Evolutionary conservation across 2,888 invertebrate genomes (phyloP), one percentile per base, ranked within the genome.

Genomic region (Marronus borbonicus): DNA sequence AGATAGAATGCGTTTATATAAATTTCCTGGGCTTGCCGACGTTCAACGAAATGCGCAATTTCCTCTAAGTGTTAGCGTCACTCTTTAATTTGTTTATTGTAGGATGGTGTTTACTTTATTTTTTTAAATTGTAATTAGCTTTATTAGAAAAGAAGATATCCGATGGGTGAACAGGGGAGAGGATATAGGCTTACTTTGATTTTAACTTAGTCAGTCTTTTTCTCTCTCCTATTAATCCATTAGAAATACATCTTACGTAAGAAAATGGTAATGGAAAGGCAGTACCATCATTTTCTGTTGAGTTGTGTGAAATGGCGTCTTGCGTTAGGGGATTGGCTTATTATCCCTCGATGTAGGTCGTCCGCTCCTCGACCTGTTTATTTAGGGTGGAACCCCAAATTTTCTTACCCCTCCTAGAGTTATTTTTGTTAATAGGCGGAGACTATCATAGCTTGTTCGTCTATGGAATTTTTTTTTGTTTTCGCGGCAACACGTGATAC

Each of bases 161-260:
- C 81, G 83, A 83, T 84, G 84, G 83, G 84, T 81, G 83, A 84
- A 83, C 92, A 90, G 93, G 93, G 90, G 93, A 90, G 93, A 93
- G 93, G 89, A 91, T 90, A 81, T 90, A 88, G 93, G 91, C 92
- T 91, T 78, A 85, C 92, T 90, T 92, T 92, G 88, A 90, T 86
- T 83, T 88, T 84, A 83, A 86, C 85, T 76, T 87, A 93, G 93
- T 93, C 93, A 93, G 93, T 93, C 93, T 93, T 93, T 93, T 93
- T 93, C 93, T 93, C 93, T 93, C 93, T 93, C 93, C 93, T 93
- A 93, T 93, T 85, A 83, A 83, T 83, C 83, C 83, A 83, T 84
- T 84, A 81, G 83, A 78, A 81, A 74, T 62, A 75, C 78, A 58
- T 58, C 77, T 77, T 77, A 28, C 64, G 58, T 70, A 77, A 77